Evolutionary conservation across 2,888 invertebrate species (phyloP).

Genomic region (Aspidapion aeneum): DNA sequence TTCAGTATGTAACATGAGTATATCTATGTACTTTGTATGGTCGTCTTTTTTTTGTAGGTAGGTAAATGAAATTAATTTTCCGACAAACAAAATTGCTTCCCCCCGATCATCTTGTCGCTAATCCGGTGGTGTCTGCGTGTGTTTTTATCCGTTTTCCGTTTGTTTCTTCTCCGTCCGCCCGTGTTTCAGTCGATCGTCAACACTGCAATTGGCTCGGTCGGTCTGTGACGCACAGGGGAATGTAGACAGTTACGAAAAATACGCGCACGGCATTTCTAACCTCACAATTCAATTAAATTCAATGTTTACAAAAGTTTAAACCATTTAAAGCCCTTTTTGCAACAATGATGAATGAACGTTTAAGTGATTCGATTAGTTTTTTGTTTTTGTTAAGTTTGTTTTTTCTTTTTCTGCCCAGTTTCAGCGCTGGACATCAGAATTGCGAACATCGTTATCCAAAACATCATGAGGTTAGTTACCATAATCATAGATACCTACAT

Average conservation of each 20-base stretch:
- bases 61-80: too few species aligned
- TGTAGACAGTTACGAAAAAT: neutral
- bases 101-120: too few species aligned
- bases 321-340: constrained; percentile 25
- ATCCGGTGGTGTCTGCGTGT: too few species aligned
- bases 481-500: too few species aligned
- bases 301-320: constrained; percentile 27
- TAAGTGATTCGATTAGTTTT: constrained; percentile 34
- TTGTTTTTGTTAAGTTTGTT: constrained; percentile 29
- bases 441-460: constrained; percentile 40
- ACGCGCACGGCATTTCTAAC: constrained; percentile 17
- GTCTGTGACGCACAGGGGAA: constrained; percentile 2
- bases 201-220: neutral
- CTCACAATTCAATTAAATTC: constrained; percentile 24
- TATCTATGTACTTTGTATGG: too few species aligned
- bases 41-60: too few species aligned
- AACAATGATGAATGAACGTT: constrained; percentile 38
- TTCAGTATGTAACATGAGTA: too few species aligned
- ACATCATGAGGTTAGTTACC: constrained; percentile 37
- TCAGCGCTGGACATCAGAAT: constrained; percentile 25
- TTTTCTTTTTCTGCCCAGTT: constrained; percentile 18
- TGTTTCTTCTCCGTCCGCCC: too few species aligned
- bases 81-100: too few species aligned
- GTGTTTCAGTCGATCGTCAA: constrained; percentile 1
- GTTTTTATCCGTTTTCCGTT: too few species aligned